phyloP scores from a whole-genome alignment of 2,888 invertebrate species.

The Limenitis arthemis region DNA sequence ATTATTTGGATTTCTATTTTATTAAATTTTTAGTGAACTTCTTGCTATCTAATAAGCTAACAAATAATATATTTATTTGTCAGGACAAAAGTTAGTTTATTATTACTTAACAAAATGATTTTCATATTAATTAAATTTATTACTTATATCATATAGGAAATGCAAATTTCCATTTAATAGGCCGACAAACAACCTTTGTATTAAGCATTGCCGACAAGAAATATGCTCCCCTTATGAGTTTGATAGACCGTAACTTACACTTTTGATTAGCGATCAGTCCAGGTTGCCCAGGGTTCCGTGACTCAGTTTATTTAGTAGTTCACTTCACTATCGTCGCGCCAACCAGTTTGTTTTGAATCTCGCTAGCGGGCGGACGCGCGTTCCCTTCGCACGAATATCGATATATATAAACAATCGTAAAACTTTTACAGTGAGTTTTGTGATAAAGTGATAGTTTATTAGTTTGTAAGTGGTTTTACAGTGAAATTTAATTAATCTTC shows the following conservation, averaged over 20 bases:
- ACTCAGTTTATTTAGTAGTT: constrained; percentile 53
- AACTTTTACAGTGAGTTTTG: constrained; percentile 38
- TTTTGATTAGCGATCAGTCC: constrained; percentile 48
- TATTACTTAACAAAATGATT: too few relatives aligned
- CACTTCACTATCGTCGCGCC: constrained; percentile 34
- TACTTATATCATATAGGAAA: neutral
- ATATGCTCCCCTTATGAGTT: constrained; percentile 41
- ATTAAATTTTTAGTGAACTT: too few relatives aligned
- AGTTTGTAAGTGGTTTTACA: constrained; percentile 29
- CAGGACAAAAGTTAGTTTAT: too few relatives aligned
- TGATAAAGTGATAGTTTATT: constrained; percentile 42
- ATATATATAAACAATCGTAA: constrained; percentile 43
- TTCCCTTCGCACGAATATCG: constrained; percentile 38
- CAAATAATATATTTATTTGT: too few relatives aligned
- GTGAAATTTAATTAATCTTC: constrained; percentile 38
- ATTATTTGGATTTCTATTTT: too few relatives aligned
- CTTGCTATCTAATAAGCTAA: too few relatives aligned
- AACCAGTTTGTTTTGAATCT: constrained; percentile 48
- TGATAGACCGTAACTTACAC: constrained; percentile 49
- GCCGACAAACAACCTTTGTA: neutral
- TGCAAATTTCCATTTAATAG: neutral
- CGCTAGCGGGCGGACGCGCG: constrained; percentile 46
- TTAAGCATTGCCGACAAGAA: constrained; percentile 14
- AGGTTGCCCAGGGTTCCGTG: constrained; percentile 57
- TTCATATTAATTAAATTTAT: too few relatives aligned